Conservation (phyloP, 2,797 vertebrate genomes). For the Phoxinus dragarum region DNA sequence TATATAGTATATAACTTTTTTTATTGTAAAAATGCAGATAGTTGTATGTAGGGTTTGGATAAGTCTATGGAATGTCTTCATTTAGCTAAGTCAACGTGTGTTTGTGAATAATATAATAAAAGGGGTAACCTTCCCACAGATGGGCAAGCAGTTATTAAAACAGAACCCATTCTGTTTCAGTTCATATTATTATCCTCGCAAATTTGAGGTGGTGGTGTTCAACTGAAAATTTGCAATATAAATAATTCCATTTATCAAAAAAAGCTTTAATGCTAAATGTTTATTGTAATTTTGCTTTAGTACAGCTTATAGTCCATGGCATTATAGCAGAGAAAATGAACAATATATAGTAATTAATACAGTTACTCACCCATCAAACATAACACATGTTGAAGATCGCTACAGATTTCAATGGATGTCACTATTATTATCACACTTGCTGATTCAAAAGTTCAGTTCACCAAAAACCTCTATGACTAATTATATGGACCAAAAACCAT, state of each 20-base stretch:
- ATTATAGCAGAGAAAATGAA: not conserved
- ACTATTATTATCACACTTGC: not conserved
- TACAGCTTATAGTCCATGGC: not conserved
- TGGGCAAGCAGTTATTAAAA: not conserved
- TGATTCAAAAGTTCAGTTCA: not conserved
- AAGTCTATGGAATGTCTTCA: not conserved
- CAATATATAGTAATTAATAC: not conserved
- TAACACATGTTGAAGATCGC: not conserved
- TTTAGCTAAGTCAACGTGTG: not conserved
- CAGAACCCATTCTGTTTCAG: not conserved
- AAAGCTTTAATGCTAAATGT: slow-evolving; percentile 11
- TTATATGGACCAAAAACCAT: not conserved
- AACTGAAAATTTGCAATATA: not conserved
- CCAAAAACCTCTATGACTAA: not conserved
- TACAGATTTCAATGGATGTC: not conserved
- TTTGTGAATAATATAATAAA: not conserved
- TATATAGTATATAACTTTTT: not conserved
- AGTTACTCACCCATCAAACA: not conserved
- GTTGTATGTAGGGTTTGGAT: not conserved
- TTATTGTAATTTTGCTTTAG: slow-evolving; percentile 51
- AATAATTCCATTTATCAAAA: not conserved
- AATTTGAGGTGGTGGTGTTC: not conserved
- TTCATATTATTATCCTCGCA: not conserved
- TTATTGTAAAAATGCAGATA: too few species aligned
- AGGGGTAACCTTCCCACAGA: not conserved